Evolutionary conservation across 1,140 invertebrate species (phyloP), one percentile per base, ranked within the genome.

Genomic region (Euborellia annulipes): DNA sequence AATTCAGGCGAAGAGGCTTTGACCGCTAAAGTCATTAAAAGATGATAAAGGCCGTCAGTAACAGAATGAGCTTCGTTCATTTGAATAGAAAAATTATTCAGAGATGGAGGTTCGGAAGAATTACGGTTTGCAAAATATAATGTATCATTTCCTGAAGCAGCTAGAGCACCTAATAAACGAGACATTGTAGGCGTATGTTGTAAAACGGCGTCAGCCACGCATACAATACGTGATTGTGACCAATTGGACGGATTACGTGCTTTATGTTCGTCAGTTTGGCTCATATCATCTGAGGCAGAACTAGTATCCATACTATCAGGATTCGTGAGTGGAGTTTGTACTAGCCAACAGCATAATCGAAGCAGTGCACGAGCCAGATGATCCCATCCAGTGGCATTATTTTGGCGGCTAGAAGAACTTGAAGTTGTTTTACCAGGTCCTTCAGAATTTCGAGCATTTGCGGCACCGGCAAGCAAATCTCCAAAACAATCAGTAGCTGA

Each of bases 181-280:
- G 82, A 78, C 78, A 92, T 88, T 2, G 85, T 86, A 0, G 74
- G 70, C 47, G 78, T 72, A 53, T 85, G 74, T 58, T 82, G 78
- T 19, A 86, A 53, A 7, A 85, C 82, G 74, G 61, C 43, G 58
- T 27, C 23, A 11, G 23, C 23, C 4, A 27, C 23, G 11, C 23
- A 27, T 6, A 58, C 62, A 2, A 57, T 32, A 23, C 2, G n/a
- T 37, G 40, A 21, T 49, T 36, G 13, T 40, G 41, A 57, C 56
- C 22, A 50, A 58, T 46, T 53, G 41, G 34, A 19, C 41, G 3
- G 36, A 21, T 39, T 43, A n/a, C 32, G 14, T 41, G 71, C 76
- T 66, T 86, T 85, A 51, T 75, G 81, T 61, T 85, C 82, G 55
- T 87, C 82, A 0, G 82, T 85, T 65, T 85, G 79, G 2, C 69